Evolutionary conservation across 1,140 invertebrate species (phyloP).

Genomic region (Scaptomyza montana): DNA sequence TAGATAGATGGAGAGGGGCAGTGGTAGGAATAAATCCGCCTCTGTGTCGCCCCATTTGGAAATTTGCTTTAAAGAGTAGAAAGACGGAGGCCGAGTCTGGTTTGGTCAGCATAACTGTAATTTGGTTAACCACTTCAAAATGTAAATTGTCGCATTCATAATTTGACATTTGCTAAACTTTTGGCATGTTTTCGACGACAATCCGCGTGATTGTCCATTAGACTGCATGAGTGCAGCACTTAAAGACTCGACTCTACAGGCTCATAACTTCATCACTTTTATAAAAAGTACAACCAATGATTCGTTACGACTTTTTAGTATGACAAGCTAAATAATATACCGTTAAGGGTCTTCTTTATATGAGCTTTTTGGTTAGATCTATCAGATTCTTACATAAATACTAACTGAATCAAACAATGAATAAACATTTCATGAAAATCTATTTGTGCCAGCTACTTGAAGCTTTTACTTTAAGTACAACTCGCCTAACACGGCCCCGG

Average conservation of each 20-base stretch:
- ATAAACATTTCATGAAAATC: no score
- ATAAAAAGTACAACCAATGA: not conserved
- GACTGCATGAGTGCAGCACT: not conserved
- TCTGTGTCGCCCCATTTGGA: not conserved
- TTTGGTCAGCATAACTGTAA: not conserved
- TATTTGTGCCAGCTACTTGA: no score
- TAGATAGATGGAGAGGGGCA: not conserved
- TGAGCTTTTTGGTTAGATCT: no score
- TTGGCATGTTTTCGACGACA: not conserved
- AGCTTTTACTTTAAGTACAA: no score
- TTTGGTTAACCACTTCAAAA: constrained; percentile 11
- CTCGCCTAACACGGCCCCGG: no score
- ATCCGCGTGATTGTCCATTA: not conserved
- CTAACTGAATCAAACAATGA: no score
- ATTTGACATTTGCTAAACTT: constrained; percentile 5
- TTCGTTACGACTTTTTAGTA: no score
- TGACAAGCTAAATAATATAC: no score
- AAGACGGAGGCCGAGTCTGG: not conserved
- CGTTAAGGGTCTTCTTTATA: no score
- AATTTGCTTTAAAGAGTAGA: not conserved
- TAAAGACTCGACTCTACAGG: not conserved
- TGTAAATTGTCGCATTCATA: constrained; percentile 10
- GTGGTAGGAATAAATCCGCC: no score
- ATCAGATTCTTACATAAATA: no score
- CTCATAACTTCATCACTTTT: no score